These are phyloP conservation scores for Cartodere bifasciata DNA, from an alignment of 2,888 invertebrate species.

Conservation along the genomic window DNA sequence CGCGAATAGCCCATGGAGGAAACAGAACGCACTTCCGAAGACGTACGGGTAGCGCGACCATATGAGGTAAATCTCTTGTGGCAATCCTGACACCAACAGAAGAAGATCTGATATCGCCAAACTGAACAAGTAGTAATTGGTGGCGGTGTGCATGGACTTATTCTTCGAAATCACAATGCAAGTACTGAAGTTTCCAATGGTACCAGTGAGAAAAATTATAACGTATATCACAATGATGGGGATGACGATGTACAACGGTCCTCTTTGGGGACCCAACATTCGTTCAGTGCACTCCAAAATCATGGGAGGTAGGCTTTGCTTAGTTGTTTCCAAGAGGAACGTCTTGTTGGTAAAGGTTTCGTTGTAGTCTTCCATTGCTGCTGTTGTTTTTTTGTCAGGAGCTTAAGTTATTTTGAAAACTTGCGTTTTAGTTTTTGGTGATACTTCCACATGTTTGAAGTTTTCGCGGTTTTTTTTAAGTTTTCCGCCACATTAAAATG, in stretches of 20 bases:
- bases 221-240: constrained; percentile 64
- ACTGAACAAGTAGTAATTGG: constrained; percentile 73
- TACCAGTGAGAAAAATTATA: constrained; percentile 63
- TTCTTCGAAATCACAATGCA: constrained; percentile 80
- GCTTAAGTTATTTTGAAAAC: no score
- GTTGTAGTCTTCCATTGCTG: no score
- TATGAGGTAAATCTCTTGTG: constrained; percentile 67
- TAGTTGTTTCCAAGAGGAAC: no score
- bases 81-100: constrained; percentile 66
- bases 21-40: constrained; percentile 68
- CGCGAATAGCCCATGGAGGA: constrained; percentile 61
- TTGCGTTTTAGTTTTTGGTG: no score
- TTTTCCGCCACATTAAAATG: no score
- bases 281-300: constrained; percentile 16
- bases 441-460: no score
- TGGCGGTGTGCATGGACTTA: constrained; percentile 73
- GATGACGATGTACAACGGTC: constrained; percentile 49
- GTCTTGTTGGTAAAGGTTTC: no score
- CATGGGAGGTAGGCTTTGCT: no score
- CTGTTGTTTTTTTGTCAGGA: no score
- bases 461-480: no score
- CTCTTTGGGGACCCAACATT: constrained; percentile 25
- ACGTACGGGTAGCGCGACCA: constrained; percentile 68
- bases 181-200: constrained; percentile 72
- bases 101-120: constrained; percentile 73